These are phyloP conservation scores for Anoura caudifer DNA, from an alignment of 2,113 vertebrate genomes.

Conservation along the genomic window DNA sequence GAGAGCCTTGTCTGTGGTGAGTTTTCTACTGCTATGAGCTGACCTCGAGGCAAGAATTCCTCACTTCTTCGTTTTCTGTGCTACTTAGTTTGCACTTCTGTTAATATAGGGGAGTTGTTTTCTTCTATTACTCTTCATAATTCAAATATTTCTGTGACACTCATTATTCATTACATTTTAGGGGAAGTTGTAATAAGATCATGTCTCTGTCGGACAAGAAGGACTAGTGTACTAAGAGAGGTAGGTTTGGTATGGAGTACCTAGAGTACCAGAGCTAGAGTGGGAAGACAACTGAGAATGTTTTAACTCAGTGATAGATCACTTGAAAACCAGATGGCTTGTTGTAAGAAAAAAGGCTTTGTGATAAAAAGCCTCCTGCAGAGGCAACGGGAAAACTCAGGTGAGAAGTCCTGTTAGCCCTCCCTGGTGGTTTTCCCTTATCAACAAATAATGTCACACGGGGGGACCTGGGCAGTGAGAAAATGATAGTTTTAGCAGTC, in stretches of 20 bases:
- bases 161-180: not conserved
- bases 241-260: not conserved
- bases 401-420: not conserved
- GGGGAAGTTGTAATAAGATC: not conserved
- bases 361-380: not conserved
- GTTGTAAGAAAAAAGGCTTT: not conserved
- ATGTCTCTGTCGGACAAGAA: not conserved
- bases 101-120: not conserved
- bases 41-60: not conserved
- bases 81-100: not conserved
- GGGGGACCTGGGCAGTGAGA: not conserved
- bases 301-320: not conserved
- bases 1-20: rapidly evolving
- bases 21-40: not conserved
- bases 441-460: not conserved
- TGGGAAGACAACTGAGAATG: not conserved
- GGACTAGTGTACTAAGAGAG: not conserved
- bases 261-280: not conserved
- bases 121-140: not conserved
- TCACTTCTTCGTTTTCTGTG: not conserved
- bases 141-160: not conserved
- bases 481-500: not conserved
- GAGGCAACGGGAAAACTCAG: not conserved
- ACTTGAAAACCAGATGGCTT: not conserved
- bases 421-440: not conserved